Evolutionary conservation across 2,113 vertebrate genomes (phyloP), one percentile per base, ranked within the genome.

Genomic region (Grallaria varia): DNA sequence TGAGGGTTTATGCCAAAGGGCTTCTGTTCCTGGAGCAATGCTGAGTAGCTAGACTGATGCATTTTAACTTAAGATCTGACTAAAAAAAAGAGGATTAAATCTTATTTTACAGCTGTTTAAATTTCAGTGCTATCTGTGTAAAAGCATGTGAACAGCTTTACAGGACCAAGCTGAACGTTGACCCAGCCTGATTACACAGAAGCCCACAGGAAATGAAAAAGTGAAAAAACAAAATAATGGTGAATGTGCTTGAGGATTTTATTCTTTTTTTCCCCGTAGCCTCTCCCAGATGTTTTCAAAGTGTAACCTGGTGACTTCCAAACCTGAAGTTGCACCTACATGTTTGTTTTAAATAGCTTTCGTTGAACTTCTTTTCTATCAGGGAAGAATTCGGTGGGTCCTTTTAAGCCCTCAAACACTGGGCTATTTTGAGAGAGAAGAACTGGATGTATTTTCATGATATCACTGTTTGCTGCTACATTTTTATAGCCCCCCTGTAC

Each of bases 401-500:
- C 24, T 89, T 93, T 69, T 73, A 89, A 53, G 55, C 84, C n/a
- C 17, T 94, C 18, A 10, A 19, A 42, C 13, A 47, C 4, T 16
- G 14, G 67, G 47, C 50, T 93, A 28, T 85, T 93, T 93, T 89
- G 50, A 74, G 67, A 93, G 27, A 39, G 31, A 82, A 73, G 40
- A 80, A 17, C 33, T 49, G 14, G 19, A 55, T 87, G 15, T 44
- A 63, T 90, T 86, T 79, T 80, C 30, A 19, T 77, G 31, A 27
- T 89, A 64, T 40, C 49, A 12, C 44, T 84, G 35, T 75, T 71
- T 88, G 55, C 56, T 67, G 60, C 60, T 86, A 28, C 30, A 7
- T 81, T 91, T 64, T 93, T 83, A 81, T 52, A 84, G n/a, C 12
- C 12, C 63, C 85, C 39, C 68, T 84, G 92, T 93, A 88, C 85